Evolutionary conservation across 2,888 invertebrate species (phyloP).

Genomic region (Globia sparganii): DNA sequence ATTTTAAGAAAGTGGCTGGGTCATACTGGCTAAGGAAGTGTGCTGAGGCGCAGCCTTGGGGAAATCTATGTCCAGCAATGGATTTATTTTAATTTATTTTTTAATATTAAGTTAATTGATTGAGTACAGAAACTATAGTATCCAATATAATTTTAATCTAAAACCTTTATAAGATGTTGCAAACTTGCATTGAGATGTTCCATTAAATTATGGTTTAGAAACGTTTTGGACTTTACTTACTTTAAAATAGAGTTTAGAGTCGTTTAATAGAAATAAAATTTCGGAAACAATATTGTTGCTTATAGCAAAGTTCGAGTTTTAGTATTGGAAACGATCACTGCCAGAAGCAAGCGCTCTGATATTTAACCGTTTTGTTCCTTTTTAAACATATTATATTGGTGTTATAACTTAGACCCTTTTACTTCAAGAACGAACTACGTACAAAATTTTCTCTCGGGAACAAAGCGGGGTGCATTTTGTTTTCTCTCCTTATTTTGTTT

Average conservation of each 20-base stretch:
- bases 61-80: background rate
- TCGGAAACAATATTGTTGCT: too few relatives aligned
- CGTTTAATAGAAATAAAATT: too few relatives aligned
- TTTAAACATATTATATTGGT: background rate
- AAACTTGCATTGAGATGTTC: too few relatives aligned
- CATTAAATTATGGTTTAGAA: too few relatives aligned
- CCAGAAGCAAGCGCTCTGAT: too few relatives aligned
- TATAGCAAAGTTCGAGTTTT: too few relatives aligned
- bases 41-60: background rate
- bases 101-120: too few relatives aligned
- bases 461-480: conserved; percentile 70
- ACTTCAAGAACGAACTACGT: conserved; percentile 38
- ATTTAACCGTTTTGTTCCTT: background rate
- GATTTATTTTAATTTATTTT: too few relatives aligned
- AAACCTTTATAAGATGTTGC: too few relatives aligned
- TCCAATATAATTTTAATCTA: background rate
- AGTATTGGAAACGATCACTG: too few relatives aligned
- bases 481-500: conserved; percentile 63
- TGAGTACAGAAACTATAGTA: background rate
- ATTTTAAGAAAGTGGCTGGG: background rate
- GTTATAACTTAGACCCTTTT: conserved; percentile 27
- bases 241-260: too few relatives aligned
- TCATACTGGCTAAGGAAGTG: background rate
- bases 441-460: conserved; percentile 65
- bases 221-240: too few relatives aligned